A percentile compares a stretch with the other conserved stretches of the same genome.
phyloP scores from a whole-genome alignment of 1,140 invertebrate species.

The Ladona fulva region DNA sequence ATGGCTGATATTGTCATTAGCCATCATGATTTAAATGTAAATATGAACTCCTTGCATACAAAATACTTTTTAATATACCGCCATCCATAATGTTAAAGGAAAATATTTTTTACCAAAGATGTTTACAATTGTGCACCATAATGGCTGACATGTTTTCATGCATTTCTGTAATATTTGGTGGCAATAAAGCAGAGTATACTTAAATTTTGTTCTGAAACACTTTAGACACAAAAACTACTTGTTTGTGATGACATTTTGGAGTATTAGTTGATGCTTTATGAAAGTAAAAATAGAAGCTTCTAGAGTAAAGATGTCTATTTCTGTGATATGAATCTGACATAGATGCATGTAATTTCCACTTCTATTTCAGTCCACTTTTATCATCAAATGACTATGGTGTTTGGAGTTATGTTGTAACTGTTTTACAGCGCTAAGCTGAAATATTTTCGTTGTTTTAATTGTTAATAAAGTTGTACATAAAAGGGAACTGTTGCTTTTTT shows the following conservation, averaged over 20 bases:
- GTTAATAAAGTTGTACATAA: not conserved
- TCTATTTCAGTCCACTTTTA: not conserved
- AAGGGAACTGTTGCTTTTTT: too few species aligned
- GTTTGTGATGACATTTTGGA: not conserved
- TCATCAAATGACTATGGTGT: not conserved
- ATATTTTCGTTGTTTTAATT: not conserved
- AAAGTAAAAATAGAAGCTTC: not conserved
- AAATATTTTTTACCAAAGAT: slow-evolving; percentile 7
- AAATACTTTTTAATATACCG: not conserved
- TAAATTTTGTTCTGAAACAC: not conserved
- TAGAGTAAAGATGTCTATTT: not conserved
- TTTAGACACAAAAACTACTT: not conserved
- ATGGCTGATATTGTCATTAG: not conserved
- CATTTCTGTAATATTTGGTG: not conserved
- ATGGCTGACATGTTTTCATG: not conserved
- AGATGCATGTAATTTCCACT: not conserved
- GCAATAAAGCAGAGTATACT: not conserved
- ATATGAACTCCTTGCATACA: not conserved
- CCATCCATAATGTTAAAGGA: not conserved
- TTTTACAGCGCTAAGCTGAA: not conserved
- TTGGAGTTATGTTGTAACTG: not conserved
- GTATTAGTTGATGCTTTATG: not conserved
- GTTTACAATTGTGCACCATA: not conserved
- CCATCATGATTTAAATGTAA: not conserved
- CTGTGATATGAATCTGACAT: slow-evolving; percentile 1